phyloP scores from a whole-genome alignment of 2,888 invertebrate genomes.

The Eremobia ochroleuca region DNA sequence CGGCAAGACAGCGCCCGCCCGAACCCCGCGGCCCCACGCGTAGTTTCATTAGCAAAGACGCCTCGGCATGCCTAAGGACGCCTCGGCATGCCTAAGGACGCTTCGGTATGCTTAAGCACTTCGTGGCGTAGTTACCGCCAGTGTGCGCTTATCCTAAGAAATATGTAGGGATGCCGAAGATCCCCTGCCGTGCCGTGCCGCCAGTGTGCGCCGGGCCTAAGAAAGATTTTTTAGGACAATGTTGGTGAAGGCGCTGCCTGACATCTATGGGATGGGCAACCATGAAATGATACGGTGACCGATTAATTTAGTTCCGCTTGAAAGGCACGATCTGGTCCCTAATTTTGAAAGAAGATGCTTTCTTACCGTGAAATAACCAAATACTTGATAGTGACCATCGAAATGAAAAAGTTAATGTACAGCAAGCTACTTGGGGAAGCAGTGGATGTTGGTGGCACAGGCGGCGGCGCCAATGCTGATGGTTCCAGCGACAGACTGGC shows the following conservation, averaged over 20 bases:
- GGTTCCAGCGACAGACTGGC: slow-evolving; percentile 74
- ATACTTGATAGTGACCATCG: slow-evolving; percentile 51
- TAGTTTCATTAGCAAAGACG: no score
- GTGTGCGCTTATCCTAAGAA: no score
- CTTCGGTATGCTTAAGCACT: no score
- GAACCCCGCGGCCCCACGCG: no score
- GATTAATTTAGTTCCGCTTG: slow-evolving; percentile 60
- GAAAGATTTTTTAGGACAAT: background rate
- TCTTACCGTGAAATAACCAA: slow-evolving; percentile 71
- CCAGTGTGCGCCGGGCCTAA: no score
- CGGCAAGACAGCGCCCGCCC: no score
- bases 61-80: no score
- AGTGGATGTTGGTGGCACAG: slow-evolving; percentile 29
- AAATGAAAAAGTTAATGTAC: slow-evolving; percentile 49
- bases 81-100: no score
- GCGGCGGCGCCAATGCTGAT: slow-evolving; percentile 63
- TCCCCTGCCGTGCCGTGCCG: no score
- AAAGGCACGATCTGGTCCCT: slow-evolving; percentile 58
- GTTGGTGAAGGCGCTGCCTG: slow-evolving; percentile 11
- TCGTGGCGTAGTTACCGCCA: no score
- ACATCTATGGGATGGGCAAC: slow-evolving; percentile 20
- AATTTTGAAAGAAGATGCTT: slow-evolving; percentile 44
- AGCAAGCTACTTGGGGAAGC: slow-evolving; percentile 19
- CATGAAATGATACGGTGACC: slow-evolving; percentile 42
- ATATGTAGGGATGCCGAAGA: no score